Conservation (phyloP, 1,140 invertebrate species). For the Thaumetopoea pityocampa region DNA sequence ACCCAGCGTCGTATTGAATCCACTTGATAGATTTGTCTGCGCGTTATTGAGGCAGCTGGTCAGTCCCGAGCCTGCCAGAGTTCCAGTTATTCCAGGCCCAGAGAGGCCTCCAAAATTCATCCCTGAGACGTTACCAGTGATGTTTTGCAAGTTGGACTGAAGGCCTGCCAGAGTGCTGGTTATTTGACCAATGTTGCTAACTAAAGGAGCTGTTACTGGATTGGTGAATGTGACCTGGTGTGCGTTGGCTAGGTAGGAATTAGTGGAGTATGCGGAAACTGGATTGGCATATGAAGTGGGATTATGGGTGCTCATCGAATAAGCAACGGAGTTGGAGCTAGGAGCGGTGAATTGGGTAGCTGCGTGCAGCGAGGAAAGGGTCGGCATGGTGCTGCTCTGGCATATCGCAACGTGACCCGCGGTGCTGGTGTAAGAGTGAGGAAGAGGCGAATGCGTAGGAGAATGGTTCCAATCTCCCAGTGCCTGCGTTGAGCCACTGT, state of each 20-base stretch:
- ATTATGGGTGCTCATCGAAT: conserved; percentile 72
- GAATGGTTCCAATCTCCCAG: conserved; percentile 78
- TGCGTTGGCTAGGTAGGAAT: conserved; percentile 67
- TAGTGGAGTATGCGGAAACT: conserved; percentile 52
- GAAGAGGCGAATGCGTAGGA: conserved; percentile 74
- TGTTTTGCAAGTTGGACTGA: conserved; percentile 68
- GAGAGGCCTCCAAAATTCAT: conserved; percentile 55
- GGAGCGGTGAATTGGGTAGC: conserved; percentile 73
- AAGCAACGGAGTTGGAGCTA: conserved; percentile 68
- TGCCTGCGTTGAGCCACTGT: conserved; percentile 77
- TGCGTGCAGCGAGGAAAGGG: conserved; percentile 75
- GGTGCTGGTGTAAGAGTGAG: conserved; percentile 74
- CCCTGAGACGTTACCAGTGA: conserved; percentile 62
- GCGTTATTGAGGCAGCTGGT: conserved; percentile 64
- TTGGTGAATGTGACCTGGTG: conserved; percentile 77
- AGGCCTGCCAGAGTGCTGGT: conserved; percentile 69
- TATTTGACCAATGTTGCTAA: conserved; percentile 71
- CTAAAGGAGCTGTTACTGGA: conserved; percentile 67
- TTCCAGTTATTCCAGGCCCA: conserved; percentile 52
- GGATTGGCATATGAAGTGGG: conserved; percentile 72
- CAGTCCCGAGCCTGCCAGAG: conserved; percentile 54
- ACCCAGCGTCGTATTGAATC: conserved; percentile 55
- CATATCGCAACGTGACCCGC: conserved; percentile 70
- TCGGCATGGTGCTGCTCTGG: conserved; percentile 80
- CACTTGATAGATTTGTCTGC: conserved; percentile 61